These are phyloP conservation scores for Muscina levida DNA, from an alignment of 2,888 invertebrate genomes.

Conservation along the genomic window DNA sequence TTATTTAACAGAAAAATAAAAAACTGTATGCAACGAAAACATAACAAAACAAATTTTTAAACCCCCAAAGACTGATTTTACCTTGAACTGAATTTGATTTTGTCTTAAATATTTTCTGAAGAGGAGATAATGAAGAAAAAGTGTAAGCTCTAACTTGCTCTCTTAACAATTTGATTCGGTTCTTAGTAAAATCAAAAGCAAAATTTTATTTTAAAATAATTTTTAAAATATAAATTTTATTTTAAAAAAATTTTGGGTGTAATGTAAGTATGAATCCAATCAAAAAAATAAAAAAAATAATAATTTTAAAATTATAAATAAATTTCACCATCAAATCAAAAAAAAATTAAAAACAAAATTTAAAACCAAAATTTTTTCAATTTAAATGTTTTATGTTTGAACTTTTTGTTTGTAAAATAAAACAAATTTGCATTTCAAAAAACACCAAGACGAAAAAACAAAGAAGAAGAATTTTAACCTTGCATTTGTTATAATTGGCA, in stretches of 20 bases:
- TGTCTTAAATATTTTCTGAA: conserved; percentile 41
- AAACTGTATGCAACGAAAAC: conserved; percentile 19
- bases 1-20: conserved; percentile 7
- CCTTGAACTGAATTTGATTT: conserved; percentile 69
- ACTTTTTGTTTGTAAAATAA: not conserved
- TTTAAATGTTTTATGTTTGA: conserved; percentile 9
- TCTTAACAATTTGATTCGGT: conserved; percentile 68
- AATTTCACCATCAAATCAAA: not conserved
- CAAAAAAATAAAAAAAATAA: conserved; percentile 59
- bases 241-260: conserved; percentile 79
- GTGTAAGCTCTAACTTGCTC: not conserved
- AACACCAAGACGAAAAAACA: conserved; percentile 6
- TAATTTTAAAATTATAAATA: conserved; percentile 43
- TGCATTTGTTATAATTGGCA: conserved; percentile 9
- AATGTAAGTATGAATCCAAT: conserved; percentile 76
- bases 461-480: conserved; percentile 49
- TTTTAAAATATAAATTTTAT: conserved; percentile 79
- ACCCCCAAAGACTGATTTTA: conserved; percentile 76
- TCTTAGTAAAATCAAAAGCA: conserved; percentile 76
- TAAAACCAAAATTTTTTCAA: conserved; percentile 7
- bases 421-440: conserved; percentile 7
- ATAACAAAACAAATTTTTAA: no score
- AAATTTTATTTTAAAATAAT: conserved; percentile 79
- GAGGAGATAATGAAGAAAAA: conserved; percentile 2
- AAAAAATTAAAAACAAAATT: conserved; percentile 38